Base-by-base conservation (phyloP, 1,140 invertebrate species). In the Homalodisca vitripennis region DNA sequence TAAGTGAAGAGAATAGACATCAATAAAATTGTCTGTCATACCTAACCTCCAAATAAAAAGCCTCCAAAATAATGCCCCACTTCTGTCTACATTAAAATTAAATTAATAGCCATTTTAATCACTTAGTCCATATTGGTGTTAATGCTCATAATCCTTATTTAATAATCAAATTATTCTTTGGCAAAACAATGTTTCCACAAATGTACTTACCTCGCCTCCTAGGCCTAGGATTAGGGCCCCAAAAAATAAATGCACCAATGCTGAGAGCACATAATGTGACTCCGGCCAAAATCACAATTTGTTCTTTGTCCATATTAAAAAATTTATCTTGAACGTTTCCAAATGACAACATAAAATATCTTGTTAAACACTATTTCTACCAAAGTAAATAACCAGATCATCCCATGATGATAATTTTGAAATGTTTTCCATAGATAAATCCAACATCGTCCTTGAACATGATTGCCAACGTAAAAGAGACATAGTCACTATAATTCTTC, bases 221-320 rank as follows among this genome's bases (percentile, higher is more conserved):
- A 70, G 85, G 84, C 13, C 85, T 66, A 34, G 64, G 24, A 34
- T 3, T 83, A 22, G 90, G 90, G 48, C 90, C 90, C 89, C 90
- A 92, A 70, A 92, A 82, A 6, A 92, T 88, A 76, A 91, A 92
- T 1, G 88, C 88, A 41, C 89, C 89, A 1, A 92, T 85, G 1
- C 89, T 89, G 29, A 91, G 83, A 29, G 89, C 90, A 68, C 65
- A 69, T 32, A 68, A 71, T 17, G 73, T 74, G 22, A 74, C 62
- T 20, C 73, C 73, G n/a, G 67, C 62, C 30, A 69, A 46, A 24
- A 69, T 34, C 34, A 73, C 32, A 66, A 65, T 70, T 17, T 27
- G 53, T 53, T 71, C 71, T 70, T 32, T 66, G 32, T 71, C 51
- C 68, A 71, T 71, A 22, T 41, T 41, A 17, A 41, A 41, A 10